These are phyloP conservation scores for Brevipalpus yothersi DNA, from an alignment of 1,140 invertebrate species.

Conservation along the genomic window DNA sequence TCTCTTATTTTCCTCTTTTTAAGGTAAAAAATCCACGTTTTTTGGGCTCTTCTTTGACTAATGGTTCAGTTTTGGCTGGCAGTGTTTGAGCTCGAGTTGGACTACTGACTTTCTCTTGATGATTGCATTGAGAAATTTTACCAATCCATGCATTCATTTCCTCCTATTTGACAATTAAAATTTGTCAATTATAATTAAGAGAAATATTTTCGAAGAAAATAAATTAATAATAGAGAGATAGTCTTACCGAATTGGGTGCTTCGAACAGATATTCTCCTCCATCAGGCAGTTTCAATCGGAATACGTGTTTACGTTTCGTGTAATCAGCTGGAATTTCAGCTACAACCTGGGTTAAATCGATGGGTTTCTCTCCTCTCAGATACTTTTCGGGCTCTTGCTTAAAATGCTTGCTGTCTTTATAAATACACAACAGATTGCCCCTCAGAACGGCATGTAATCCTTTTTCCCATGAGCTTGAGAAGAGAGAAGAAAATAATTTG, in stretches of 20 bases:
- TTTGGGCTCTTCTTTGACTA: conserved; percentile 36
- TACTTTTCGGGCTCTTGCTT: conserved; percentile 52
- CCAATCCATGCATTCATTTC: conserved; percentile 75
- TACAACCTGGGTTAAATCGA: conserved; percentile 53
- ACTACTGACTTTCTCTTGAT: conserved; percentile 25
- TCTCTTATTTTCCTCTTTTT: conserved; percentile 75
- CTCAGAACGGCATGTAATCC: conserved; percentile 57
- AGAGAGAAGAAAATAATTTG: background rate
- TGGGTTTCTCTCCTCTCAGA: conserved; percentile 61
- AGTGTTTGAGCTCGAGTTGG: conserved; percentile 47
- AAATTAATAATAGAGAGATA: too few species aligned
- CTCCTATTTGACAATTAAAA: conserved; percentile 24
- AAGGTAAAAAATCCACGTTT: conserved; percentile 83
- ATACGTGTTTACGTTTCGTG: conserved; percentile 63
- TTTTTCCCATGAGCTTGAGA: conserved; percentile 72
- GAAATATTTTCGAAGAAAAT: background rate
- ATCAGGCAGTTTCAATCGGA: conserved; percentile 68
- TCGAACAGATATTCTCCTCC: conserved; percentile 94
- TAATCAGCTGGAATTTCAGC: conserved; percentile 77
- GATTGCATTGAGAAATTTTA: conserved; percentile 32
- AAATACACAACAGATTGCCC: conserved; percentile 49
- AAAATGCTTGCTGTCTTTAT: conserved; percentile 85
- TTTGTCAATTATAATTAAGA: background rate
- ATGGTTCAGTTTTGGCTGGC: conserved; percentile 37
- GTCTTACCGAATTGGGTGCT: conserved; percentile 39